phyloP scores from a whole-genome alignment of 1,140 invertebrate species.

The Calephelis virginiensis region DNA sequence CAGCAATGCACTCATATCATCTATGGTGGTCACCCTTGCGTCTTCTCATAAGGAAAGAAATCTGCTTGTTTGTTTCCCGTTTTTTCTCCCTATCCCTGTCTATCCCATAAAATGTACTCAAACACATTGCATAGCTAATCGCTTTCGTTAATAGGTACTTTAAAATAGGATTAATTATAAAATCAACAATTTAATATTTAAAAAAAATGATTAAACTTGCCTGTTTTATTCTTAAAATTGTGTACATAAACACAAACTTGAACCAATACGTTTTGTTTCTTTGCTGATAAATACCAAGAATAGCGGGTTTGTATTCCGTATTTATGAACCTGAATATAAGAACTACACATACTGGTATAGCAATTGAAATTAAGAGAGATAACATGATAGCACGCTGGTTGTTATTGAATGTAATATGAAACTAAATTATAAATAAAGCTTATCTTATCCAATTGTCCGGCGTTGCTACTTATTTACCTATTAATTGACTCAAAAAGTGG shows the following conservation, averaged over 20 bases:
- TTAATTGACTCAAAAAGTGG: slow-evolving; percentile 9
- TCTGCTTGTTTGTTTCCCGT: no score
- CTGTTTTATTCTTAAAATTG: slow-evolving; percentile 55
- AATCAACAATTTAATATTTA: no score
- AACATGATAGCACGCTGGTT: slow-evolving; percentile 24
- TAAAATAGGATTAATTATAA: no score
- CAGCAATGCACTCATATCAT: no score
- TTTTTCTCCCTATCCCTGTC: no score
- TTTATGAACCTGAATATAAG: slow-evolving; percentile 54
- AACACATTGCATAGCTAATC: no score
- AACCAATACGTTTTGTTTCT: slow-evolving; percentile 70
- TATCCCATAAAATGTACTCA: no score
- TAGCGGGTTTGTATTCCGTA: slow-evolving; percentile 56
- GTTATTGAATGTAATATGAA: slow-evolving; percentile 12
- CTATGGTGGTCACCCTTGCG: no score
- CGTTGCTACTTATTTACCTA: not conserved
- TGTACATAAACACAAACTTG: slow-evolving; percentile 74
- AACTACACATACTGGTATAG: slow-evolving; percentile 45
- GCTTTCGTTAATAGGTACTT: no score
- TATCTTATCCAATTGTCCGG: not conserved
- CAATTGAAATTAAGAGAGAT: slow-evolving; percentile 30
- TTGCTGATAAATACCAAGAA: slow-evolving; percentile 77
- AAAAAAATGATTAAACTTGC: slow-evolving; percentile 37
- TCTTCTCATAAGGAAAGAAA: no score
- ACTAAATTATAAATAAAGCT: not conserved